These are phyloP conservation scores for Ondatra zibethicus DNA, from an alignment of 2,113 vertebrate genomes.

Conservation along the genomic window DNA sequence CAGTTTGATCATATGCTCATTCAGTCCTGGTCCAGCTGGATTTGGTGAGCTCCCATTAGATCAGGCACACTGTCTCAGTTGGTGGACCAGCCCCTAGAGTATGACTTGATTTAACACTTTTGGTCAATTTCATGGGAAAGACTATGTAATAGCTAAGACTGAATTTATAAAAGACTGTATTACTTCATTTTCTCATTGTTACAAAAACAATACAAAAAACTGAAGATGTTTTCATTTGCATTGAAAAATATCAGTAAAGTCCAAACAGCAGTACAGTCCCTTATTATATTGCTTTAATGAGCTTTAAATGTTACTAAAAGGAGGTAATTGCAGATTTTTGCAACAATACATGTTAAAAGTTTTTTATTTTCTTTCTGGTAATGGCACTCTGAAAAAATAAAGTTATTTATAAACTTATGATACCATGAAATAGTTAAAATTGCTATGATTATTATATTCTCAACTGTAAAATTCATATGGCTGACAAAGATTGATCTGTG, in stretches of 20 bases:
- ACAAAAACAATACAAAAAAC: not conserved
- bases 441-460: not conserved
- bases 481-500: not conserved
- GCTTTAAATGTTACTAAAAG: not conserved
- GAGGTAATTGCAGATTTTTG: not conserved
- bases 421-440: not conserved
- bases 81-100: no score
- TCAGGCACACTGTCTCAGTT: no score
- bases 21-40: no score
- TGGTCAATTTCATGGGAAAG: not conserved
- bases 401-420: not conserved
- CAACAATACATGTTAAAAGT: not conserved
- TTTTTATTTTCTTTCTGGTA: not conserved
- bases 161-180: no score
- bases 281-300: not conserved
- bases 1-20: no score
- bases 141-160: slow-evolving; percentile 16
- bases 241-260: not conserved
- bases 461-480: not conserved
- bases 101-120: not conserved
- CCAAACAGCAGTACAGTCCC: not conserved
- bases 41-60: no score
- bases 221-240: not conserved
- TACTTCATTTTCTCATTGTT: no score
- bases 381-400: not conserved